Evolutionary conservation across 2,797 vertebrate species (phyloP).

Genomic region (Arnoldichthys spilopterus): DNA sequence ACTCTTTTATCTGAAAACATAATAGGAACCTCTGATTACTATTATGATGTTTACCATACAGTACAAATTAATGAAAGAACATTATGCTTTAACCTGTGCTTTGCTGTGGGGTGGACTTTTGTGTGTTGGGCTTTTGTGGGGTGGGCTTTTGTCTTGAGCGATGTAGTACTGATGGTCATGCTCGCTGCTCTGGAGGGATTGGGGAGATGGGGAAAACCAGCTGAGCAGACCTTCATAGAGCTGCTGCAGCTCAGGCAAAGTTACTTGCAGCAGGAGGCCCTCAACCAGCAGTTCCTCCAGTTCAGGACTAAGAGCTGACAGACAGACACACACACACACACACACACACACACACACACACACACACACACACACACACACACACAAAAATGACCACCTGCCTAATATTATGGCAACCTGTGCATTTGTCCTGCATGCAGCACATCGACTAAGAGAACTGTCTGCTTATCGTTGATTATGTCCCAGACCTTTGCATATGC

Average conservation of each 20-base stretch:
- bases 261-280: conserved; percentile 95
- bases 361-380: too few relatives aligned
- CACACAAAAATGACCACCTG: too few relatives aligned
- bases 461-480: too few relatives aligned
- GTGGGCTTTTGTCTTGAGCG: conserved; percentile 58
- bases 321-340: conserved; percentile 32
- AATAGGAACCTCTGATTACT: not conserved
- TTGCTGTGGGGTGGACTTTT: conserved; percentile 30
- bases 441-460: too few relatives aligned
- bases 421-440: too few relatives aligned
- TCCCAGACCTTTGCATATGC: too few relatives aligned
- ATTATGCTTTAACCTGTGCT: conserved; percentile 34
- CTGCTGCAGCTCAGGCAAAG: conserved; percentile 93
- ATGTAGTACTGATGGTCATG: conserved; percentile 69
- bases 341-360: not conserved
- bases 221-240: conserved; percentile 88
- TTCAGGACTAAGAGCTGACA: conserved; percentile 82
- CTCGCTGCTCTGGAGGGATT: conserved; percentile 66
- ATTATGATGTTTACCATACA: not conserved
- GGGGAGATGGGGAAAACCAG: conserved; percentile 77
- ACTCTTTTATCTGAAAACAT: not conserved
- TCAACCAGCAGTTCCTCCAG: conserved; percentile 95
- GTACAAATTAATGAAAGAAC: not conserved
- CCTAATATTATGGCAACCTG: too few relatives aligned
- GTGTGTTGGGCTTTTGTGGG: conserved; percentile 31